Evolutionary conservation across 30 jellyfish, hydroid and myxozoan species (phyloP), one percentile per base, ranked within the genome.

Genomic region (Mastigias papua): DNA sequence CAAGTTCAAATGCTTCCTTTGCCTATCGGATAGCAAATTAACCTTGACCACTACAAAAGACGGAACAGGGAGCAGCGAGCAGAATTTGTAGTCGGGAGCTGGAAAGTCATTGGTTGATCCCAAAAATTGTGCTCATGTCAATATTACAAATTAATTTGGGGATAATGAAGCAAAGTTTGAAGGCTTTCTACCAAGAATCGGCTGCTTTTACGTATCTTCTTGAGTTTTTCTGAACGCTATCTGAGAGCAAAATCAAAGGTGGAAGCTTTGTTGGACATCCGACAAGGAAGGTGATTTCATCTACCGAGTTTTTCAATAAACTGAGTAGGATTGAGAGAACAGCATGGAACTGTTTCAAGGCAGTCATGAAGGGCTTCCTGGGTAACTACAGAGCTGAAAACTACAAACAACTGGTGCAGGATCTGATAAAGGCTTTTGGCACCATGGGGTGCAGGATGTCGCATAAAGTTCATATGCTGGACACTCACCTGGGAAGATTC

Each of bases 401-500:
- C 54, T 66, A 66, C 54, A 0, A 0, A 51, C 49, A 66, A 22
- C 54, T 66, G 78, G 78, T 66, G 49, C 54, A 66, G 54, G 54
- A 66, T 0, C 49, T 4, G 54, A 34, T 66, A 31, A 13, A 31
- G 78, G 54, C 25, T 34, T 66, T 29, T 66, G 51, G 78, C 21
- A 25, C 21, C 49, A 66, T 66, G 74, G 78, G 78, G 15, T 66
- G 78, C 34, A 10, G 1, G 51, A 0, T 66, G 78, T 66, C 78
- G 19, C 78, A 10, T 21, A 66, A 66, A 66, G 23, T 19, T 25
- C 5, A 66, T 34, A 66, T 66, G 49, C 51, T 66, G 22, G 78
- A 66, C 23, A 20, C 54, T 66, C 78, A 66, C 29, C 78, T 66
- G 78, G 78, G 22, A 8, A 66, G 54, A 34, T 22, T 66, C 34